These are phyloP conservation scores for Thinocorus orbignyianus DNA, from an alignment of 2,113 vertebrate genomes.

Conservation along the genomic window DNA sequence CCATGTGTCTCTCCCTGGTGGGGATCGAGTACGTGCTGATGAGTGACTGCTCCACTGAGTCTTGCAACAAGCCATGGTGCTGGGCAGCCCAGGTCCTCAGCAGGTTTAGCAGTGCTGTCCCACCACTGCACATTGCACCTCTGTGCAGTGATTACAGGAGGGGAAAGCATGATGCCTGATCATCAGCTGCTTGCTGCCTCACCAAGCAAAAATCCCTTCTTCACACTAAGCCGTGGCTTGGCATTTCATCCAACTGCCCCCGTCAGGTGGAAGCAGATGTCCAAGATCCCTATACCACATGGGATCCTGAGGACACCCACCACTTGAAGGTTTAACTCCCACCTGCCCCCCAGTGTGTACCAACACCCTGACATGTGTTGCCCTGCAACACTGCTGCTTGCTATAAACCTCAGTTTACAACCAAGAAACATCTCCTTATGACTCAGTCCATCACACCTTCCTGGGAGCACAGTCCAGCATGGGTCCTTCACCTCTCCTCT, in stretches of 20 bases:
- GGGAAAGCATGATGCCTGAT: neutral
- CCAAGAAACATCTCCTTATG: neutral
- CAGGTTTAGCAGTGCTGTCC: neutral
- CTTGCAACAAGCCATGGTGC: neutral
- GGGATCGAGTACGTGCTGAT: fast-evolving
- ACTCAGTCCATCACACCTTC: neutral
- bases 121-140: no score
- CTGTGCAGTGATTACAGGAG: fast-evolving
- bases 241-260: neutral
- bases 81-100: no score
- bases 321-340: neutral
- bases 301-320: neutral
- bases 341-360: no score
- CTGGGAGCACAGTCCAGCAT: neutral
- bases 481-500: neutral
- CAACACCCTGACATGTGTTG: neutral
- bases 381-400: neutral
- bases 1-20: neutral
- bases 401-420: neutral
- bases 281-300: neutral
- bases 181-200: neutral
- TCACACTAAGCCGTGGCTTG: neutral
- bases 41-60: neutral
- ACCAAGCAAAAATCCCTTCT: neutral
- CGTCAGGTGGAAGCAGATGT: neutral